A percentile compares a stretch with the other conserved stretches of the same genome.
Conservation (phyloP, 2,797 vertebrate species). For the Smutsia temminckii region DNA sequence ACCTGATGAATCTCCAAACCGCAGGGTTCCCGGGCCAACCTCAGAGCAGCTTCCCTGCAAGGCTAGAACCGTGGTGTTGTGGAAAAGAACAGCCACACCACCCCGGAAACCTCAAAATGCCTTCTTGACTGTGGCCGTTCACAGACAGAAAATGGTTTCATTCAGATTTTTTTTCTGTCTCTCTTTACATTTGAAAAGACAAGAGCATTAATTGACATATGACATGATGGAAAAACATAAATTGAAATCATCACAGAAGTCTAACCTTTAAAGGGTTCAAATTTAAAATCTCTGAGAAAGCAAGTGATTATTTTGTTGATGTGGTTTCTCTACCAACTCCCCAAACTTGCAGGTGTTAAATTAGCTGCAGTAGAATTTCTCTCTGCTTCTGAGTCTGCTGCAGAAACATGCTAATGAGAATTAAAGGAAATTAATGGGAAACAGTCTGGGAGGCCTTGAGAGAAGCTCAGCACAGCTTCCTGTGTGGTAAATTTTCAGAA, state of each 20-base stretch:
- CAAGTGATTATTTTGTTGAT: slow-evolving; percentile 81
- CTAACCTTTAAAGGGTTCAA: slow-evolving; percentile 77
- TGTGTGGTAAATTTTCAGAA: slow-evolving; percentile 35
- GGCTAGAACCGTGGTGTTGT: not conserved
- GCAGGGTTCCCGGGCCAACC: not conserved
- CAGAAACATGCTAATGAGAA: slow-evolving; percentile 76
- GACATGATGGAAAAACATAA: slow-evolving; percentile 73
- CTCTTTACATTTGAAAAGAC: slow-evolving; percentile 63
- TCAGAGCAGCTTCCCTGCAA: too few relatives aligned
- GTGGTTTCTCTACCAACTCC: slow-evolving; percentile 59
- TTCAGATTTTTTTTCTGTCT: not conserved
- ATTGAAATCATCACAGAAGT: slow-evolving; percentile 81
- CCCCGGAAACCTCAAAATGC: not conserved
- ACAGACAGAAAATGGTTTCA: slow-evolving; percentile 17
- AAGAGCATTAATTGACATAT: slow-evolving; percentile 63
- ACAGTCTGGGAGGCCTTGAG: slow-evolving; percentile 50
- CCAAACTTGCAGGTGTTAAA: slow-evolving; percentile 74
- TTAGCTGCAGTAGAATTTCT: slow-evolving; percentile 69
- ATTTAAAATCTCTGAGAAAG: slow-evolving; percentile 82
- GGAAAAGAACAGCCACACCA: not conserved
- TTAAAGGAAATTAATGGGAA: slow-evolving; percentile 70
- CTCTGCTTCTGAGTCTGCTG: slow-evolving; percentile 56
- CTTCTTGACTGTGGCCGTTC: slow-evolving; percentile 49
- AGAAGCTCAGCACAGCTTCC: slow-evolving; percentile 45
- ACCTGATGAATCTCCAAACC: not conserved